A percentile compares a stretch with the other conserved stretches of the same genome.
Conservation (phyloP, 1,140 invertebrate genomes). For the Zaprionus nigranus region DNA sequence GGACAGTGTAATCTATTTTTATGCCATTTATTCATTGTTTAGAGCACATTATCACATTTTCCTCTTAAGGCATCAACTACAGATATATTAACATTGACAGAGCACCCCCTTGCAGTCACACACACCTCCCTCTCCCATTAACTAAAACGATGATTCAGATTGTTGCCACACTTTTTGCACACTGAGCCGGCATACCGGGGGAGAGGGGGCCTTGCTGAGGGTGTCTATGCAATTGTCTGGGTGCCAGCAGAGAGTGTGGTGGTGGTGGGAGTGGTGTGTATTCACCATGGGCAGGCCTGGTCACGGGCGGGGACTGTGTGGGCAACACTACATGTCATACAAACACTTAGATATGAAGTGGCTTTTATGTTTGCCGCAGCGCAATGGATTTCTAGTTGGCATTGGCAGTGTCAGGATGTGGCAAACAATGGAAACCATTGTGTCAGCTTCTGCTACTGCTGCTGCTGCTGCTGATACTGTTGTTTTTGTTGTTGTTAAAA, state of each 20-base stretch:
- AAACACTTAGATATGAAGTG: conserved; percentile 75
- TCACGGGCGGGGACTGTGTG: conserved; percentile 10
- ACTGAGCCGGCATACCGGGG: conserved; percentile 49
- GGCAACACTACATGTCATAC: conserved; percentile 38
- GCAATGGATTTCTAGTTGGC: conserved; percentile 68
- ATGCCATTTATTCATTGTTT: conserved; percentile 75
- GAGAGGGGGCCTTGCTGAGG: not conserved
- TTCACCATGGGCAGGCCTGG: not conserved
- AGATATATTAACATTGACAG: conserved; percentile 66
- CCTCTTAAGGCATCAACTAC: conserved; percentile 73
- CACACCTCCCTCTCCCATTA: not conserved
- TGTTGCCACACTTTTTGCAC: conserved; percentile 71
- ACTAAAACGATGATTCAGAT: conserved; percentile 77
- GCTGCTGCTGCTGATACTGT: conserved; percentile 22
- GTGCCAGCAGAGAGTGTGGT: not conserved
- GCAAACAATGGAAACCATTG: conserved; percentile 67
- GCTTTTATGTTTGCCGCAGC: conserved; percentile 67
- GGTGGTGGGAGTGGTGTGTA: not conserved
- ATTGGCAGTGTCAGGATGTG: conserved; percentile 71
- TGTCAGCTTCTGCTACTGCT: conserved; percentile 41
- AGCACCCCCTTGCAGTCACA: not conserved
- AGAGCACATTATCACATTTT: conserved; percentile 77
- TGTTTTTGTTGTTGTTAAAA: conserved; percentile 59
- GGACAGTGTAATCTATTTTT: conserved; percentile 58
- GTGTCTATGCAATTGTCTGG: conserved; percentile 35